A percentile compares a stretch with the other conserved stretches of the same genome.
Conservation (phyloP, 2,797 vertebrate genomes). For the Coendou prehensilis region DNA sequence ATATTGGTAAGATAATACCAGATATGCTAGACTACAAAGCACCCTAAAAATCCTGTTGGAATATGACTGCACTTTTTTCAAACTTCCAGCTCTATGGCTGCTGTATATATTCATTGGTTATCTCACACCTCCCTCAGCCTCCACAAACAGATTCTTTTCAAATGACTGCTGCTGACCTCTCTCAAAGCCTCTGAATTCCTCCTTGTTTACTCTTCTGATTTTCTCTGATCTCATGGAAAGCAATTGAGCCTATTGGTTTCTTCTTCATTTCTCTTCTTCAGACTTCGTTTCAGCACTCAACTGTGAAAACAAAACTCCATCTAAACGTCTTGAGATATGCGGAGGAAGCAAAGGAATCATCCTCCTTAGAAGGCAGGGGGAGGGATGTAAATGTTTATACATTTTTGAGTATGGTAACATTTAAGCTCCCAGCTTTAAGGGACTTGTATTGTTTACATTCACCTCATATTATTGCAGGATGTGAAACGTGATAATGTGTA, state of each 20-base stretch:
- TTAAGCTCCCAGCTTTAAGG: background rate
- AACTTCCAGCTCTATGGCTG: background rate
- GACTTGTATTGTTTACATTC: background rate
- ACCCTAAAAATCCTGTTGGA: background rate
- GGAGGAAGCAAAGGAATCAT: background rate
- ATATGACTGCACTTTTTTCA: background rate
- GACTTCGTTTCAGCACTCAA: background rate
- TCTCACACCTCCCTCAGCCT: background rate
- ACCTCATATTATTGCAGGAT: background rate
- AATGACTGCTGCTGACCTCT: background rate
- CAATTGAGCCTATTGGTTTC: background rate
- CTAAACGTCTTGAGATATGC: background rate
- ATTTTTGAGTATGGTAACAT: background rate
- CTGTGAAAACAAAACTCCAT: background rate
- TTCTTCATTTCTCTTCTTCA: background rate
- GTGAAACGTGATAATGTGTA: slow-evolving; percentile 8
- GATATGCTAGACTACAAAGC: background rate
- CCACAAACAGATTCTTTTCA: background rate
- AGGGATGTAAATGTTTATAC: background rate
- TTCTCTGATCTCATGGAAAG: slow-evolving; percentile 13
- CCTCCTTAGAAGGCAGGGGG: background rate
- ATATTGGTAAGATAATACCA: background rate
- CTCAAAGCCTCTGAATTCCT: background rate
- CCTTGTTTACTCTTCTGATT: background rate
- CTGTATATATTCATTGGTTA: background rate